These are phyloP conservation scores for Oeneis ivallda DNA, from an alignment of 2,888 invertebrate genomes.

Conservation along the genomic window DNA sequence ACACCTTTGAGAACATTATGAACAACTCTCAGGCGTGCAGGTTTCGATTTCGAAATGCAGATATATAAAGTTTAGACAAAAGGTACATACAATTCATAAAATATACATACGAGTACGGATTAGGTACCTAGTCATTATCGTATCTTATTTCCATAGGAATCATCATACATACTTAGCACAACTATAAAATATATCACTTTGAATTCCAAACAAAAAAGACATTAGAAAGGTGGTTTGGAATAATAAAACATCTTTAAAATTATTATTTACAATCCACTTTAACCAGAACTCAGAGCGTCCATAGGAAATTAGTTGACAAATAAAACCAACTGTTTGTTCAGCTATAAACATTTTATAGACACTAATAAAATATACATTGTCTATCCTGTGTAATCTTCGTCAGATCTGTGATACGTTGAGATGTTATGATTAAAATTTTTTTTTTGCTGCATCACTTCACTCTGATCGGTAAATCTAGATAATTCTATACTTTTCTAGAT, in stretches of 20 bases:
- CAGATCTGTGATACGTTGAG: not conserved
- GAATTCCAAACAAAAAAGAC: not conserved
- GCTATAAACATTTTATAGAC: constrained; percentile 54
- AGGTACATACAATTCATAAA: too few relatives aligned
- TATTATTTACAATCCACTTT: constrained; percentile 37
- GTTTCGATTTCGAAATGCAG: too few relatives aligned
- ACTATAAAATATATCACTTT: not conserved
- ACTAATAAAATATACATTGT: constrained; percentile 52
- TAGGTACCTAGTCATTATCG: too few relatives aligned
- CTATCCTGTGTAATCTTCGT: constrained; percentile 4
- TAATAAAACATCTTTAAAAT: constrained; percentile 32
- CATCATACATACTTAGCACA: not conserved
- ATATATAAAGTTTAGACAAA: too few relatives aligned
- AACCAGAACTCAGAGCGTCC: constrained; percentile 30
- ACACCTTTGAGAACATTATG: too few relatives aligned
- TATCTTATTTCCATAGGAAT: too few relatives aligned
- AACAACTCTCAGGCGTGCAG: too few relatives aligned
- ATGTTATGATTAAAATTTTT: too few relatives aligned
- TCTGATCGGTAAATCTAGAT: too few relatives aligned
- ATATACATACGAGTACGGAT: too few relatives aligned
- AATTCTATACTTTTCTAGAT: too few relatives aligned
- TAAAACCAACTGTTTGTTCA: constrained; percentile 45
- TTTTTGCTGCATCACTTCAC: too few relatives aligned
- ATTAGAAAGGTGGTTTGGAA: constrained; percentile 3
- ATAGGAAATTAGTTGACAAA: constrained; percentile 35